These are phyloP conservation scores for Scrobipalpa costella DNA, from an alignment of 2,888 invertebrate species.

Conservation along the genomic window DNA sequence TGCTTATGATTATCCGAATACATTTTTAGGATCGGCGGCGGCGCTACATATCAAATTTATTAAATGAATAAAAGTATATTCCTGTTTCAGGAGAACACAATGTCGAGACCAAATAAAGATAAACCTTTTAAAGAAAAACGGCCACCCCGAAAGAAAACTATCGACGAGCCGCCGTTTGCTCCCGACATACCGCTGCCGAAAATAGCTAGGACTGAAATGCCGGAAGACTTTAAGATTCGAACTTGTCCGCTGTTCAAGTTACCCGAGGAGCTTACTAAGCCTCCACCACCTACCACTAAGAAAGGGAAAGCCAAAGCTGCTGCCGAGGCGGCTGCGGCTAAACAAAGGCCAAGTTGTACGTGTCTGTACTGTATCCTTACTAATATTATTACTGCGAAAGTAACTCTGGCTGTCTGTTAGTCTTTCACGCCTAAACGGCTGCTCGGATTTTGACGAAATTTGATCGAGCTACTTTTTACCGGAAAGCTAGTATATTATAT, in stretches of 20 bases:
- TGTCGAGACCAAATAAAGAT: slow-evolving; percentile 44
- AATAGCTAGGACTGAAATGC: slow-evolving; percentile 76
- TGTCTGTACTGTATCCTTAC: not conserved
- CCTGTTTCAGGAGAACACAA: slow-evolving; percentile 8
- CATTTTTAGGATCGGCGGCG: too few relatives aligned
- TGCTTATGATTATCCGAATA: too few relatives aligned
- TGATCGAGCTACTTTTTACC: too few relatives aligned
- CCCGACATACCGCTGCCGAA: slow-evolving; percentile 74
- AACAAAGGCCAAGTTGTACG: slow-evolving; percentile 62
- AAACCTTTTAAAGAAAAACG: slow-evolving; percentile 35
- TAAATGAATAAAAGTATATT: not conserved
- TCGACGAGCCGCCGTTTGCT: slow-evolving; percentile 49
- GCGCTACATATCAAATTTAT: not conserved
- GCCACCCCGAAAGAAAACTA: slow-evolving; percentile 70
- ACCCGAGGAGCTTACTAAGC: slow-evolving; percentile 81
- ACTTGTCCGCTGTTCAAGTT: slow-evolving; percentile 82
- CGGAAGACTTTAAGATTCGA: slow-evolving; percentile 80
- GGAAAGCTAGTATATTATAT: too few relatives aligned
- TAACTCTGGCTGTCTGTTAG: too few relatives aligned
- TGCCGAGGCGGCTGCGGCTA: slow-evolving; percentile 45
- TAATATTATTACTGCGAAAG: too few relatives aligned
- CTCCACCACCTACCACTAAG: slow-evolving; percentile 64
- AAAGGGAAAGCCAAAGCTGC: slow-evolving; percentile 55
- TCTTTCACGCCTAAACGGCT: too few relatives aligned
- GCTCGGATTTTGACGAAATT: too few relatives aligned